A percentile compares a stretch with the other conserved stretches of the same genome.
phyloP scores from a whole-genome alignment of 2,797 vertebrate genomes.

The Monodelphis domestica region DNA sequence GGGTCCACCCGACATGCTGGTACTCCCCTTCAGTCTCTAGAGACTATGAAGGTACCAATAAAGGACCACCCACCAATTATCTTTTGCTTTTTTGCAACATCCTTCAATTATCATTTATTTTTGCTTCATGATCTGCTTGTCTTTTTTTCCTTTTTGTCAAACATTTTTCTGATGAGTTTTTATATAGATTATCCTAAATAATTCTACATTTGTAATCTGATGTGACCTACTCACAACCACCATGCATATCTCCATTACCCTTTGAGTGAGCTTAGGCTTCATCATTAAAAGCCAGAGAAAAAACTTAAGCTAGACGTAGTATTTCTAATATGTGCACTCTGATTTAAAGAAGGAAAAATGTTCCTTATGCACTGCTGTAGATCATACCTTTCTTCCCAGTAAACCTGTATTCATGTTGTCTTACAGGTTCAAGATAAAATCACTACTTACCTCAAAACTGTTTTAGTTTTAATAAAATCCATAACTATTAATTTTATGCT shows the following conservation, averaged over 20 bases:
- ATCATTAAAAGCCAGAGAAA: constrained; percentile 47
- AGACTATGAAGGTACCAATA: neutral
- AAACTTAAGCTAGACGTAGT: constrained; percentile 20
- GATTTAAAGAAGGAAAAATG: neutral
- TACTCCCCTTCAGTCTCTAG: neutral
- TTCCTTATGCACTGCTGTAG: neutral
- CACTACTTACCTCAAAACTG: neutral
- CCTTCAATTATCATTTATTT: neutral
- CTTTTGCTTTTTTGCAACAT: neutral
- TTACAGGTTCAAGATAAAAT: neutral
- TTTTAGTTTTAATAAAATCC: neutral
- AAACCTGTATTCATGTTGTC: neutral
- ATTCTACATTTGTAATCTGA: neutral
- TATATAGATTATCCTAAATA: neutral
- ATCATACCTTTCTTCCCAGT: constrained; percentile 16
- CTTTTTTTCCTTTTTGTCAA: neutral
- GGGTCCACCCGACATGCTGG: neutral
- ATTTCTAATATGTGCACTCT: neutral
- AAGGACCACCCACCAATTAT: neutral
- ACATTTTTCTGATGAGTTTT: neutral
- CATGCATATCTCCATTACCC: neutral
- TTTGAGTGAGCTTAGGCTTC: constrained; percentile 34
- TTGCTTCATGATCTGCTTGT: neutral
- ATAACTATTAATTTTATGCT: neutral
- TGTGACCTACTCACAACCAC: neutral